Evolutionary conservation across 2,113 vertebrate species (phyloP).

Genomic region (Pelusios castaneus): DNA sequence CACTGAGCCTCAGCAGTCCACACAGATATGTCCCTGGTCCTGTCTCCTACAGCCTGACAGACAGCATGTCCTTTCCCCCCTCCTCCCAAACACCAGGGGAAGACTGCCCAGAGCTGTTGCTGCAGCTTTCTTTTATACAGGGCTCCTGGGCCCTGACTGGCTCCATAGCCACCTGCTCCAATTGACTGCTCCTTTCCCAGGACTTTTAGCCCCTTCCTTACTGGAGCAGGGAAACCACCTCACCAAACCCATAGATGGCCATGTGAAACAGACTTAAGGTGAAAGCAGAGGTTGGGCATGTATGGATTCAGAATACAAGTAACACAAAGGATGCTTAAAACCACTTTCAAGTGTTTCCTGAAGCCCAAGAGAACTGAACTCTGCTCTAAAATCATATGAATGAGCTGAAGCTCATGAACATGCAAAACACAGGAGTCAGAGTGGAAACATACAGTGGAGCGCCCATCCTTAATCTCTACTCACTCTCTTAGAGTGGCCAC

Average conservation of each 20-base stretch:
- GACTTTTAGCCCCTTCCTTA: too few relatives aligned
- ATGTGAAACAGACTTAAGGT: not conserved
- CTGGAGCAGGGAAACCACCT: too few relatives aligned
- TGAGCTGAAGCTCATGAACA: not conserved
- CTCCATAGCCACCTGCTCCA: too few relatives aligned
- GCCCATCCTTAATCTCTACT: not conserved
- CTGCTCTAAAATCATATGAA: not conserved
- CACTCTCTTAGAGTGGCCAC: not conserved
- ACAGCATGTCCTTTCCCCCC: too few relatives aligned
- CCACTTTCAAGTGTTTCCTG: not conserved
- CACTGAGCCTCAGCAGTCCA: too few relatives aligned
- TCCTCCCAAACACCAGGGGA: too few relatives aligned
- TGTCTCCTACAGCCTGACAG: too few relatives aligned
- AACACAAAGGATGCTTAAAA: not conserved
- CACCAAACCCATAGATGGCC: not conserved
- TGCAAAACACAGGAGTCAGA: not conserved
- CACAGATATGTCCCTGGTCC: too few relatives aligned
- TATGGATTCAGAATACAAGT: not conserved
- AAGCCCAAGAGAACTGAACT: not conserved
- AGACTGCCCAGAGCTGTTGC: too few relatives aligned
- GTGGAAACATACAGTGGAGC: not conserved
- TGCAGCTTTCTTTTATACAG: too few relatives aligned
- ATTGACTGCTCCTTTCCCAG: too few relatives aligned
- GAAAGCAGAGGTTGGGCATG: not conserved
- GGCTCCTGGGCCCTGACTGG: too few relatives aligned